Base-by-base conservation (phyloP, 2,888 invertebrate species). In the Linyphia triangularis region DNA sequence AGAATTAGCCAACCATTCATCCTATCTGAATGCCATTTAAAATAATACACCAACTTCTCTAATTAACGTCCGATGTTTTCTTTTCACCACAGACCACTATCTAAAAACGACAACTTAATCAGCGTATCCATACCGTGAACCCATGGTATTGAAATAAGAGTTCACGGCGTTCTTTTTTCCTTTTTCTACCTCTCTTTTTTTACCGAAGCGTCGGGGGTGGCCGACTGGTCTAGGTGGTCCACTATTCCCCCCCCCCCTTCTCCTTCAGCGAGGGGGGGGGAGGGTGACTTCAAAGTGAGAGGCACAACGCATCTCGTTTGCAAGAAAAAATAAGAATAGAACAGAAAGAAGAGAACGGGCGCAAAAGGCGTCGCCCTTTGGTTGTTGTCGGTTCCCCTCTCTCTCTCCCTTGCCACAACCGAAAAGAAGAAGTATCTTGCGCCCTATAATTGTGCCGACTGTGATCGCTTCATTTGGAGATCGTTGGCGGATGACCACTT, bases 381-480 rank as follows among this genome's bases (percentile, higher is more conserved):
- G 75, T 77, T 85, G 83, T 85, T 85, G 84, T 75, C 84, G 28
- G 51, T 26, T 84, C n/a, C 59, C 69, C 67, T 37, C 57, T 30
- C 67, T 26, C 51, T 57, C 40, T 51, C 43, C 24, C 43, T 22
- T 30, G 33, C 57, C 33, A 16, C 7, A 30, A 67, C 30, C 63
- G 61, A 61, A 13, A 13, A 16, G 40, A 13, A 69, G 51, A 37
- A 51, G 28, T 85, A 43, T 40, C 51, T 51, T 59, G 86, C 86
- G 86, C 86, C 86, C 86, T 88, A 75, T 88, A 88, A 88, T 88
- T 81, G 86, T 73, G 16, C 86, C 59, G 67, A 57, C 72, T 67
- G 75, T 88, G 86, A 88, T 88, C 67, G 86, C 86, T 88, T 88
- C 86, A 88, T 88, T 88, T 75, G 51, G 65, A 67, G 43, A 43